These are phyloP conservation scores for Desmophyllum pertusum DNA, from an alignment of 92 coral and sea anemone genomes.

Conservation along the genomic window DNA sequence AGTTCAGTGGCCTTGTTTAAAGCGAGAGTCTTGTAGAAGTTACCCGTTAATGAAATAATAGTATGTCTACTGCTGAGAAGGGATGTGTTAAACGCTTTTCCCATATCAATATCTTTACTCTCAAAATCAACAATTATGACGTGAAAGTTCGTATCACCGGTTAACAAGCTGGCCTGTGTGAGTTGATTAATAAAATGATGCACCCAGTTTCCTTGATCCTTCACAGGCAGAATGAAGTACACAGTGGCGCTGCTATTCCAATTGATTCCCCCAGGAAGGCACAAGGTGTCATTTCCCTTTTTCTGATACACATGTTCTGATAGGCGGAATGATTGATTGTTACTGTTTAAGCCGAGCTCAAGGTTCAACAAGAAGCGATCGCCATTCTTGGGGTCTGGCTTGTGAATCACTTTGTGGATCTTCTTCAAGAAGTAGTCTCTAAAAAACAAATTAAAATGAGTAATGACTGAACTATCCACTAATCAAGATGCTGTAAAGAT, in stretches of 20 bases:
- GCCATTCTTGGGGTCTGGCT: conserved; percentile 41
- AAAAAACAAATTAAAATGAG: neutral
- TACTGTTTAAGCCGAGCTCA: conserved; percentile 2
- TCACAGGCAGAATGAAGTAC: conserved; percentile 43
- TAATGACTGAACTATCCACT: too few relatives aligned
- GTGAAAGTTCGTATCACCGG: conserved; percentile 40
- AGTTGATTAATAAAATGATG: conserved; percentile 35
- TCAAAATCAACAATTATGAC: conserved; percentile 52
- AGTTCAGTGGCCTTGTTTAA: conserved; percentile 44
- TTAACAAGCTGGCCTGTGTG: conserved; percentile 29
- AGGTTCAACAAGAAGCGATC: conserved; percentile 48
- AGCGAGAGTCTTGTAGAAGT: conserved; percentile 47
- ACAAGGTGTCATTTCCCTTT: conserved; percentile 30
- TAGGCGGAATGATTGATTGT: conserved; percentile 31
- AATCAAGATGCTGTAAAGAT: too few relatives aligned
- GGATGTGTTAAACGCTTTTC: conserved; percentile 21
- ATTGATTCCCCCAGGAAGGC: conserved; percentile 46
- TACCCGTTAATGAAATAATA: conserved; percentile 29
- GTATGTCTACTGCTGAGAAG: conserved; percentile 33
- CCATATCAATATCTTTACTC: conserved; percentile 47
- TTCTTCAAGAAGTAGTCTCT: conserved; percentile 27
- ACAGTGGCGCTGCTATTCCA: conserved; percentile 45
- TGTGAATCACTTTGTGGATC: conserved; percentile 44
- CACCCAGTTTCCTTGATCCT: conserved; percentile 55
- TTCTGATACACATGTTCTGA: conserved; percentile 42